A percentile compares a stretch with the other conserved stretches of the same genome.
Evolutionary conservation across 2,113 vertebrate species (phyloP).

Genomic region (Lanius collurio): DNA sequence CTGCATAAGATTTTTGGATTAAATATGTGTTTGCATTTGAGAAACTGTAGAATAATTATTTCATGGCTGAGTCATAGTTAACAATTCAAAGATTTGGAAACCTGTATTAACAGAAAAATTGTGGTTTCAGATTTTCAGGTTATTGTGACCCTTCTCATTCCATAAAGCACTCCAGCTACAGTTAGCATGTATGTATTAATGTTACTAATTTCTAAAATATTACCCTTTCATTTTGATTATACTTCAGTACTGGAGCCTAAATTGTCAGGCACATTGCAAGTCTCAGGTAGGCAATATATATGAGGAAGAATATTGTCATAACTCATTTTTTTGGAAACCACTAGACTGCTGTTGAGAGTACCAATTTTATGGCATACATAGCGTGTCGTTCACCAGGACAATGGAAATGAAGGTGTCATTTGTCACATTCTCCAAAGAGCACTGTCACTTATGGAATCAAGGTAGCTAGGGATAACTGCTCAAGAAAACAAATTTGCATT

Average conservation of each 20-base stretch:
- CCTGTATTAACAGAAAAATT: background rate
- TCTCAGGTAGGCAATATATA: background rate
- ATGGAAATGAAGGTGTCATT: background rate
- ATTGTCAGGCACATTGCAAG: background rate
- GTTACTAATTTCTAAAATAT: background rate
- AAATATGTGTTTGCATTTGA: background rate
- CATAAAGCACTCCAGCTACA: background rate
- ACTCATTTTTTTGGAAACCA: background rate
- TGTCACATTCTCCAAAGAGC: background rate
- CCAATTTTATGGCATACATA: background rate
- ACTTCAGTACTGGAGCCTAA: background rate
- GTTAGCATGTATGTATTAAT: background rate
- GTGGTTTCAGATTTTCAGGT: background rate
- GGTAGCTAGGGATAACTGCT: background rate
- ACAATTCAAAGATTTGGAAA: background rate
- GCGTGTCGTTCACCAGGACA: background rate
- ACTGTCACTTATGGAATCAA: background rate
- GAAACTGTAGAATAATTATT: background rate
- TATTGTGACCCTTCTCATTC: background rate
- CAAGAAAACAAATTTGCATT: background rate
- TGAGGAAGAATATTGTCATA: background rate
- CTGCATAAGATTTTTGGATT: background rate
- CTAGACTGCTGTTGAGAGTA: background rate
- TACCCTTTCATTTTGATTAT: background rate
- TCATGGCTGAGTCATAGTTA: background rate